Evolutionary conservation across 1,140 invertebrate genomes (phyloP).

Genomic region (Heliconius melpomene): DNA sequence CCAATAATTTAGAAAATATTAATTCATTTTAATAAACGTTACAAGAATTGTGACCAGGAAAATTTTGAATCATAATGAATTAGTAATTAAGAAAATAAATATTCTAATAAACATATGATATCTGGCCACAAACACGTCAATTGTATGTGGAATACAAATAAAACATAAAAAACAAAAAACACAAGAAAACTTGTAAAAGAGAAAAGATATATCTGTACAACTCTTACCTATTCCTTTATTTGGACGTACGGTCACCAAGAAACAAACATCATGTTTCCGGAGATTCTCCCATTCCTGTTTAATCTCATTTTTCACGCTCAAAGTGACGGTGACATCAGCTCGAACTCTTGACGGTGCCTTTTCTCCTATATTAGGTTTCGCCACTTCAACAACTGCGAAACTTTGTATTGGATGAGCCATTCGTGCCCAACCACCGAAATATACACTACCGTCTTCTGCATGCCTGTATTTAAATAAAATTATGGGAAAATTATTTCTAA

Average conservation of each 20-base stretch:
- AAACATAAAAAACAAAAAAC: too few relatives aligned
- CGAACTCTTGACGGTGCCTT: slow-evolving; percentile 96
- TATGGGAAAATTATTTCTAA: neutral
- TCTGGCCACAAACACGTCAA: neutral
- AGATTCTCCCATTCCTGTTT: slow-evolving; percentile 98
- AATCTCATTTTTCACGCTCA: slow-evolving; percentile 94
- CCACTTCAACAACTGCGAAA: slow-evolving; percentile 97
- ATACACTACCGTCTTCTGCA: slow-evolving; percentile 92
- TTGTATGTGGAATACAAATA: neutral
- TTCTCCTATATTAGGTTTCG: slow-evolving; percentile 95
- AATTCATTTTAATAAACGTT: neutral
- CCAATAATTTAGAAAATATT: neutral
- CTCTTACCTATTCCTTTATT: slow-evolving; percentile 87
- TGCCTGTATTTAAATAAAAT: slow-evolving; percentile 80
- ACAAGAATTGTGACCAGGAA: neutral
- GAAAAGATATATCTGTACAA: too few relatives aligned
- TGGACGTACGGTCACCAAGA: slow-evolving; percentile 95
- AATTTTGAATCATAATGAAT: neutral
- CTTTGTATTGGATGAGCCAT: slow-evolving; percentile 98
- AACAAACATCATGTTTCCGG: slow-evolving; percentile 98
- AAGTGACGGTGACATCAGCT: slow-evolving; percentile 96
- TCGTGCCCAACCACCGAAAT: slow-evolving; percentile 98
- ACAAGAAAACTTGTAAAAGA: neutral
- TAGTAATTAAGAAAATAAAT: neutral
- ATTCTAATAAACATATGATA: neutral